These are phyloP conservation scores for Manacus vitellinus DNA, from an alignment of 2,113 vertebrate genomes.

Conservation along the genomic window DNA sequence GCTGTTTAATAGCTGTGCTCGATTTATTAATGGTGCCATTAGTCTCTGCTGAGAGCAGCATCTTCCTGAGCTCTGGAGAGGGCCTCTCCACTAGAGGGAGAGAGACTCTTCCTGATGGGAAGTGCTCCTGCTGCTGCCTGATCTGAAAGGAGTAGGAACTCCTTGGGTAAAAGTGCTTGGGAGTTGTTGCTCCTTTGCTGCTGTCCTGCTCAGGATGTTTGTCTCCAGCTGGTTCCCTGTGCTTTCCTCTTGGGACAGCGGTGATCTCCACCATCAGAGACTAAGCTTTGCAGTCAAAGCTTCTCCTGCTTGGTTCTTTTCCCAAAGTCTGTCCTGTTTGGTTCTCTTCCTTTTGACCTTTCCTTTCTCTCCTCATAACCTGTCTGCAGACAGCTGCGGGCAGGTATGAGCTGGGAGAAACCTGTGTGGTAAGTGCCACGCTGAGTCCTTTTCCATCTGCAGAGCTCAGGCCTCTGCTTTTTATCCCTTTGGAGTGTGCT, in stretches of 20 bases:
- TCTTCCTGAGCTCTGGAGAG: background rate
- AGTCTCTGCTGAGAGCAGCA: background rate
- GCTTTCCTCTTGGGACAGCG: background rate
- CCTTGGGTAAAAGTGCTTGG: background rate
- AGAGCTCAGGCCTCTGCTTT: background rate
- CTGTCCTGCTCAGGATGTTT: background rate
- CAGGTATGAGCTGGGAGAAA: background rate
- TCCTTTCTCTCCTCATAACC: background rate
- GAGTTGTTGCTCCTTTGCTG: background rate
- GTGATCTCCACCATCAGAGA: background rate
- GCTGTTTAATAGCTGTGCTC: background rate
- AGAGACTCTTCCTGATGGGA: background rate
- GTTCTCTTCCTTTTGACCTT: background rate
- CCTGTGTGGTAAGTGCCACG: background rate
- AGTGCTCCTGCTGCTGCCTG: background rate
- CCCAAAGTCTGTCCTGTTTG: background rate
- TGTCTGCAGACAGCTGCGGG: background rate
- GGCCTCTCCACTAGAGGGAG: constrained; percentile 21
- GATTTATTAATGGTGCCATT: background rate
- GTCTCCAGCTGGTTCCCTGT: background rate
- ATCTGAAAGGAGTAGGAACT: background rate
- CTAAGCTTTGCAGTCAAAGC: background rate
- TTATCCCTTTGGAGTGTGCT: background rate
- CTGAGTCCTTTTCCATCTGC: background rate
- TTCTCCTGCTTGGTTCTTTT: background rate